Conservation (phyloP, 1,140 invertebrate genomes). For the Piezodorus guildinii region DNA sequence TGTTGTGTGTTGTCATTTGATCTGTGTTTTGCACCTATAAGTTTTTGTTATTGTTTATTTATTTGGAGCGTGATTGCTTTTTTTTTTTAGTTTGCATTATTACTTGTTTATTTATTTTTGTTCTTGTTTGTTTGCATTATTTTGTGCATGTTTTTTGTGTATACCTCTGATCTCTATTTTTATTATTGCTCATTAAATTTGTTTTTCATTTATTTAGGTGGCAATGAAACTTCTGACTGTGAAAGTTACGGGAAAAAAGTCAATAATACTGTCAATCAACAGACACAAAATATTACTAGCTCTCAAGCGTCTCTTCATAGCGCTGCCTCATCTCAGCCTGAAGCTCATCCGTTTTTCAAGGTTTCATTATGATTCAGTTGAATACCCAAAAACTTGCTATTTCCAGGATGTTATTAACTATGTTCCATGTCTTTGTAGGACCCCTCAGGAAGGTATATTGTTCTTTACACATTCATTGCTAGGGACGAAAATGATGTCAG, state of each 20-base stretch:
- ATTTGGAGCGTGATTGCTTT: too few species aligned
- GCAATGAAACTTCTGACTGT: slow-evolving; percentile 47
- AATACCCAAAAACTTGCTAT: background rate
- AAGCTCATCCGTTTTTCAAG: slow-evolving; percentile 78
- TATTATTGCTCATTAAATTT: too few species aligned
- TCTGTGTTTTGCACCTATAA: background rate
- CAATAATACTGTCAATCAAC: slow-evolving; percentile 40
- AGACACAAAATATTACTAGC: slow-evolving; percentile 37
- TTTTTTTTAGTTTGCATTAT: too few species aligned
- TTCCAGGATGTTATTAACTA: background rate
- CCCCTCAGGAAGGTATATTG: slow-evolving; percentile 78
- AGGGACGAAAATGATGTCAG: slow-evolving; percentile 89
- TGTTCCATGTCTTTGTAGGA: slow-evolving; percentile 38
- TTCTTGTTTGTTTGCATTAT: too few species aligned
- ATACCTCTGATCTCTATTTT: too few species aligned
- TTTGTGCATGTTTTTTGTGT: too few species aligned
- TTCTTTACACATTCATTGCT: slow-evolving; percentile 84
- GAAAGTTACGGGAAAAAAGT: slow-evolving; percentile 48
- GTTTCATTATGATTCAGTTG: slow-evolving; percentile 29
- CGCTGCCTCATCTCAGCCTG: slow-evolving; percentile 49
- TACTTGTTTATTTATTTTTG: too few species aligned
- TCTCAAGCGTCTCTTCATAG: slow-evolving; percentile 47
- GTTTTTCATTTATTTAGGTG: slow-evolving; percentile 25
- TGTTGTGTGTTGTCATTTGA: background rate
- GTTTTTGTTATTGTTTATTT: too few species aligned